A percentile compares a stretch with the other conserved stretches of the same genome.
Conservation (phyloP, 1,140 invertebrate genomes). For the Drosophila dunni region DNA sequence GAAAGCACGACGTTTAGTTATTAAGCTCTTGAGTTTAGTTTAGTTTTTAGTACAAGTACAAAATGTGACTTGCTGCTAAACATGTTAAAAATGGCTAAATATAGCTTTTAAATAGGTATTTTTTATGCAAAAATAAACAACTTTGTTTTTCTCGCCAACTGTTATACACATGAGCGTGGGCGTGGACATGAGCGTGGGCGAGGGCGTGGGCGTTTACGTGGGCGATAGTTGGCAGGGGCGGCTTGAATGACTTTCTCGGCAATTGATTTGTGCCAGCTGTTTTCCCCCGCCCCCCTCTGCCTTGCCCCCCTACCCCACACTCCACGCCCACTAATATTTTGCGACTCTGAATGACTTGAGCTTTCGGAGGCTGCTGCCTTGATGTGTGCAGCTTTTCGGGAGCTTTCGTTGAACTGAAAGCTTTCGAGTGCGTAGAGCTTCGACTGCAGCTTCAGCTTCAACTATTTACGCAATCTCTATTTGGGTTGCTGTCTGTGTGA, state of each 20-base stretch:
- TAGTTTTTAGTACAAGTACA: no score
- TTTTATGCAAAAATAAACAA: background rate
- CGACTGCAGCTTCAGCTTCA: slow-evolving; percentile 15
- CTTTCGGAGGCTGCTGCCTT: slow-evolving; percentile 9
- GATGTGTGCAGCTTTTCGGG: background rate
- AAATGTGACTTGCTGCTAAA: no score
- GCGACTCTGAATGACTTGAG: slow-evolving; percentile 20
- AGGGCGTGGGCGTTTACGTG: background rate
- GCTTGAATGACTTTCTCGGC: slow-evolving; percentile 12
- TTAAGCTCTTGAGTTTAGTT: slow-evolving; percentile 3
- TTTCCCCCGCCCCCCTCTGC: background rate
- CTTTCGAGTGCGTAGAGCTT: slow-evolving; percentile 11
- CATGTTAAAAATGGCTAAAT: no score
- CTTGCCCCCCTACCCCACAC: background rate
- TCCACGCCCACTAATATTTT: background rate
- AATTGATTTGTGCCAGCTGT: slow-evolving; percentile 34
- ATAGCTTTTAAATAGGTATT: no score
- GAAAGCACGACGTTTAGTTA: slow-evolving; percentile 31
- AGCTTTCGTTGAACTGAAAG: slow-evolving; percentile 11
- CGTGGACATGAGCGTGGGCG: background rate
- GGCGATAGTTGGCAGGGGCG: no score
- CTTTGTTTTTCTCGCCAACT: background rate
- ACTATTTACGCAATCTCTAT: slow-evolving; percentile 28
- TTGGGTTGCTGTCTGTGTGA: background rate
- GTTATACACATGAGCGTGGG: background rate